Evolutionary conservation across 2,113 vertebrate genomes (phyloP), one percentile per base, ranked within the genome.

Genomic region (Mugil cephalus): DNA sequence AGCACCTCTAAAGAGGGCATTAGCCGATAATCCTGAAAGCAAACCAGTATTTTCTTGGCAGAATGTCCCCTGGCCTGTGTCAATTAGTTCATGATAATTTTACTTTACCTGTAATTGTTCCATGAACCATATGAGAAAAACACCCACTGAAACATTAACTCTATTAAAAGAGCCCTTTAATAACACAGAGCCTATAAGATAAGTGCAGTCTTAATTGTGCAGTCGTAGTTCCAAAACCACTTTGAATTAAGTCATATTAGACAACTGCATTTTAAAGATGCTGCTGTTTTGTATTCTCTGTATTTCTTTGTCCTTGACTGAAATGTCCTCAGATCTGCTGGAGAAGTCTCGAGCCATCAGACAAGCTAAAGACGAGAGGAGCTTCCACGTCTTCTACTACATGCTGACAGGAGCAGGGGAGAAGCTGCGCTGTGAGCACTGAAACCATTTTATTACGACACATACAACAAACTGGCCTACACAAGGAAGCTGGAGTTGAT

Each of bases 351-450:
- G 96, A 2, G 96, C 95, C 35, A 94, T 96, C 85, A 93, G 96
- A 62, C 96, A 97, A 87, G 96, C 96, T 34, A 95, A 94, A 79
- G 95, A 96, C 0, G 96, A 97, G 80, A 87, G 96, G 21, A 92
- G 93, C 68, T 97, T 97, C 90, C 96, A 97, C 64, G 48, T 96
- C 72, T 97, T 97, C 91, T 97, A 97, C 89, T 96, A 97, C 91
- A 91, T 97, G 92, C 80, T 97, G 35, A 77, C 93, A 0, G 96
- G 96, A 3, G 95, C 95, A 0, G 94, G 95, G 3, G 96, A 97
- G 63, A 94, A 96, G 72, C 65, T 96, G 35, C 95, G 93, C 81
- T 89, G 96, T 97, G 77, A 91, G 88, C 11, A 36, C 30, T 7
- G 6, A 51, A 59, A 64, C 46, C 0, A 13, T 21, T 61, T 68